These are phyloP conservation scores for Hemithea aestivaria DNA, from an alignment of 2,888 invertebrate genomes.

Conservation along the genomic window DNA sequence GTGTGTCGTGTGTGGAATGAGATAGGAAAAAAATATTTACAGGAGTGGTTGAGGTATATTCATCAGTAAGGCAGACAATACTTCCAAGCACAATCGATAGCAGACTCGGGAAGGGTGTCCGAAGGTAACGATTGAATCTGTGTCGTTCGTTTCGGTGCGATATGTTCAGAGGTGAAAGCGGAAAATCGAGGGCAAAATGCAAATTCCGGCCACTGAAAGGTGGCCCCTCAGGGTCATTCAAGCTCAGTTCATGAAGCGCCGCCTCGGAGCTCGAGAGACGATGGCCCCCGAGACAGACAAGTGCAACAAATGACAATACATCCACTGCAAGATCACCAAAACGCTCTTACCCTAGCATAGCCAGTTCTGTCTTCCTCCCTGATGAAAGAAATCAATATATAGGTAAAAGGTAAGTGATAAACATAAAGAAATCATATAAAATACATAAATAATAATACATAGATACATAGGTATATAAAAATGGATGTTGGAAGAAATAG, in stretches of 20 bases:
- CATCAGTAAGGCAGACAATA: constrained; percentile 77
- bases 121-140: constrained; percentile 21
- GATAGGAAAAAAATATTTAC: constrained; percentile 51
- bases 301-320: constrained; percentile 58
- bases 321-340: constrained; percentile 65
- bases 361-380: constrained; percentile 79
- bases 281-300: constrained; percentile 31
- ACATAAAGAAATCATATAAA: constrained; percentile 32
- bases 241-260: constrained; percentile 39
- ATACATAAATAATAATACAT: constrained; percentile 36
- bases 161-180: constrained; percentile 51
- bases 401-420: constrained; percentile 39
- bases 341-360: constrained; percentile 78
- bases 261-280: constrained; percentile 32
- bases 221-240: constrained; percentile 31
- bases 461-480: constrained; percentile 30
- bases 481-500: constrained; percentile 24
- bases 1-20: constrained; percentile 29
- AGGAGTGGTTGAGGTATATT: constrained; percentile 47
- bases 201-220: constrained; percentile 27
- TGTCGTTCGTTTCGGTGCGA: constrained; percentile 37
- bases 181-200: constrained; percentile 53
- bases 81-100: constrained; percentile 56
- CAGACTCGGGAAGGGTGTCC: constrained; percentile 31
- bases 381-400: constrained; percentile 73